These are phyloP conservation scores for Schrankia costaestrigalis DNA, from an alignment of 2,888 invertebrate genomes.

Conservation along the genomic window DNA sequence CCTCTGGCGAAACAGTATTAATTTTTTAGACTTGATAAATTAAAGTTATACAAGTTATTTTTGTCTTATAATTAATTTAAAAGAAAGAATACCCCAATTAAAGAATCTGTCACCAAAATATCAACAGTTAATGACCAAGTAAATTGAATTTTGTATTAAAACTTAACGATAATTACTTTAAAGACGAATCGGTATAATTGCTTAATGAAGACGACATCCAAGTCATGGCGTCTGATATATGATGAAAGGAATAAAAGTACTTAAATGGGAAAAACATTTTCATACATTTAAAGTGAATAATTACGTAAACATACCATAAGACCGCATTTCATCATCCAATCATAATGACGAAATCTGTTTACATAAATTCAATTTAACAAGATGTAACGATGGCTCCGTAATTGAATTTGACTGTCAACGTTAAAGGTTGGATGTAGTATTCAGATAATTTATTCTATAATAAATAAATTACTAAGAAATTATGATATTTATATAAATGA, in stretches of 20 bases:
- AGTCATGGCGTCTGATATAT: slow-evolving; percentile 2
- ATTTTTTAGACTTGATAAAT: background rate
- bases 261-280: slow-evolving; percentile 6
- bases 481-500: slow-evolving; percentile 27
- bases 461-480: slow-evolving; percentile 22
- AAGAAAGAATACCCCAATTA: too few relatives aligned
- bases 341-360: slow-evolving; percentile 37
- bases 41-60: background rate
- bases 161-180: slow-evolving; percentile 1
- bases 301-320: slow-evolving; percentile 9
- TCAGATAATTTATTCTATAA: slow-evolving; percentile 11
- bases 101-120: slow-evolving; percentile 3
- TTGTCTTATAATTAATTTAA: too few relatives aligned
- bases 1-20: slow-evolving; percentile 7
- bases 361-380: slow-evolving; percentile 36
- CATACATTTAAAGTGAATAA: slow-evolving; percentile 11
- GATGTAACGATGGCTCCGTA: slow-evolving; percentile 34
- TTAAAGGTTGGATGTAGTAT: slow-evolving; percentile 25
- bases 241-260: slow-evolving; percentile 5
- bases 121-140: slow-evolving; percentile 5
- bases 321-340: slow-evolving; percentile 28
- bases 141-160: slow-evolving; percentile 7
- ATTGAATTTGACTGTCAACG: slow-evolving; percentile 38
- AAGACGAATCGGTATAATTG: slow-evolving; percentile 1
- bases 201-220: slow-evolving; percentile 4